Conservation (phyloP, 2,113 vertebrate genomes). For the Alligator sinensis region DNA sequence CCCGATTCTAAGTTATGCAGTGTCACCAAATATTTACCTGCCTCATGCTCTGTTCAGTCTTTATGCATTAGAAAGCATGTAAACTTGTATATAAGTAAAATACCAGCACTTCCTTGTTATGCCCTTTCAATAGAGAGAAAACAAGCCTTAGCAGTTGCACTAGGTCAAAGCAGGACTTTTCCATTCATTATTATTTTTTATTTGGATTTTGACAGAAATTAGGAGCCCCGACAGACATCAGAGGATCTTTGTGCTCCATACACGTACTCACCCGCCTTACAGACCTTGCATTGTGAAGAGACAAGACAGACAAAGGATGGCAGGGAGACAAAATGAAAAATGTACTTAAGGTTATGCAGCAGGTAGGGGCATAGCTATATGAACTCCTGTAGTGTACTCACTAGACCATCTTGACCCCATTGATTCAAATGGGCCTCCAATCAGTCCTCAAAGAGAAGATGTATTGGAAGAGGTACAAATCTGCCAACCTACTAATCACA, state of each 20-base stretch:
- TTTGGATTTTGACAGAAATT: neutral
- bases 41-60: neutral
- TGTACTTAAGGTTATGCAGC: neutral
- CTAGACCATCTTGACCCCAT: neutral
- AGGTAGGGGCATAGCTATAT: neutral
- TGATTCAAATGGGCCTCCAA: neutral
- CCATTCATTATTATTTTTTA: neutral
- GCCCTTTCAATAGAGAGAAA: neutral
- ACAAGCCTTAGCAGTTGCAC: neutral
- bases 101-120: neutral
- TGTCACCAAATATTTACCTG: neutral
- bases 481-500: neutral
- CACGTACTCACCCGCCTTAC: no score
- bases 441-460: neutral
- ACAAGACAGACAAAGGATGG: neutral
- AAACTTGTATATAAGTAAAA: neutral
- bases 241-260: neutral
- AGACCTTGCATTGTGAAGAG: neutral
- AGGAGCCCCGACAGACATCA: neutral
- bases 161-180: neutral
- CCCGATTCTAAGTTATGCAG: neutral
- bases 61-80: neutral
- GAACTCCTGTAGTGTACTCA: neutral
- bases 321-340: neutral
- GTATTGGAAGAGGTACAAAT: no score